Conservation (phyloP, 1,140 invertebrate species). For the Physella acuta region DNA sequence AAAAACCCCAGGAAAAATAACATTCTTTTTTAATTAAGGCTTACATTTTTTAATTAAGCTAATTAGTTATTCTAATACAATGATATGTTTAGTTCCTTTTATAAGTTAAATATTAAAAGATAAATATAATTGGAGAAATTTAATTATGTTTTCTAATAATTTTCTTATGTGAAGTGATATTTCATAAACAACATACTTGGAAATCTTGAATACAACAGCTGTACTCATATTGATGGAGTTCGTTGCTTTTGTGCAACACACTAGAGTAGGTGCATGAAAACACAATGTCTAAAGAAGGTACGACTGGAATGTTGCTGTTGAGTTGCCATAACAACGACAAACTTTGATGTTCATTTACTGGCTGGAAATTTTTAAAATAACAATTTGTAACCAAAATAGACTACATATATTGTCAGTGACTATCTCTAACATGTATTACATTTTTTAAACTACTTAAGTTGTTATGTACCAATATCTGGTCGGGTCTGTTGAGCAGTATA, state of each 20-base stretch:
- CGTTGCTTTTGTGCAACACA: constrained; percentile 58
- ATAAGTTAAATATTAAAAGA: too few relatives aligned
- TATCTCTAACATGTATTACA: too few relatives aligned
- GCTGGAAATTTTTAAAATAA: constrained; percentile 48
- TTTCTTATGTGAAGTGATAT: too few relatives aligned
- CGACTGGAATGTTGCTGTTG: constrained; percentile 63
- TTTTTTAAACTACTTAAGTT: background rate
- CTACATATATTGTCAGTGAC: too few relatives aligned
- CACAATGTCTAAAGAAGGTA: constrained; percentile 64
- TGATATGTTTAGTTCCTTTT: too few relatives aligned
- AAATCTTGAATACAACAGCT: constrained; percentile 69
- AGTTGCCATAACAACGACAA: constrained; percentile 84
- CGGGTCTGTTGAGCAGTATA: constrained; percentile 33
- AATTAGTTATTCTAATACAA: too few relatives aligned
- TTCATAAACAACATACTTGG: constrained; percentile 64
- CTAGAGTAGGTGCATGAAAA: constrained; percentile 71
- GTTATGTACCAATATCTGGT: constrained; percentile 31
- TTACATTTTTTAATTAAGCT: too few relatives aligned
- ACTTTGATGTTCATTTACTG: constrained; percentile 70
- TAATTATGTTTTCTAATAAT: too few relatives aligned
- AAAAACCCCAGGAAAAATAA: too few relatives aligned
- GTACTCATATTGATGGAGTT: constrained; percentile 63
- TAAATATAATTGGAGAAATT: too few relatives aligned
- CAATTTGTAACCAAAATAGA: too few relatives aligned
- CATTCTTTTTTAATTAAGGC: too few relatives aligned